Evolutionary conservation across 2,797 vertebrate genomes (phyloP).

Genomic region (Nothura maculosa): DNA sequence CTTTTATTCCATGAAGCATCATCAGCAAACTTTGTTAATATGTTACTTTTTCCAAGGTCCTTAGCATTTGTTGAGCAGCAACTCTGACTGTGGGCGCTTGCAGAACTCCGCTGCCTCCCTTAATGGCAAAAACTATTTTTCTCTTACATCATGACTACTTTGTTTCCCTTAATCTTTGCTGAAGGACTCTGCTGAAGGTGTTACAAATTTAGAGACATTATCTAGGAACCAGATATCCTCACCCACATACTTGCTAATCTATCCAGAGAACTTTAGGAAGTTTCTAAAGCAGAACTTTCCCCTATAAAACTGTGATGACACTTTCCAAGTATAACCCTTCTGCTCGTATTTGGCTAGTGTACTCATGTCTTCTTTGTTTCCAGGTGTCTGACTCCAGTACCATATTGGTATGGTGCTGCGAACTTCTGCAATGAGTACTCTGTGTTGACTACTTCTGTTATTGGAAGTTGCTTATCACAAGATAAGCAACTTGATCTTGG

Average conservation of each 20-base stretch:
- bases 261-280: not conserved
- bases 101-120: not conserved
- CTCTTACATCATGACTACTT: not conserved
- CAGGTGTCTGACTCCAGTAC: not conserved
- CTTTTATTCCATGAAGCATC: not conserved
- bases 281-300: not conserved
- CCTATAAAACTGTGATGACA: not conserved
- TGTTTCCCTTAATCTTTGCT: not conserved
- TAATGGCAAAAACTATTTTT: not conserved
- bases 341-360: not conserved
- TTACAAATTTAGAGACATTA: not conserved
- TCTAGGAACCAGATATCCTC: not conserved
- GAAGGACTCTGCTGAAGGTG: not conserved
- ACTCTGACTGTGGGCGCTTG: not conserved
- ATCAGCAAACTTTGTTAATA: not conserved
- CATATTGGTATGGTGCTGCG: too few species aligned
- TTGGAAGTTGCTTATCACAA: too few species aligned
- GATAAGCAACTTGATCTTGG: too few species aligned
- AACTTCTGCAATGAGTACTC: not conserved
- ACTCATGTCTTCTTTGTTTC: not conserved
- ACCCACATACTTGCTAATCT: not conserved
- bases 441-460: not conserved
- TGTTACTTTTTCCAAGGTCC: not conserved
- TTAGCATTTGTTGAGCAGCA: not conserved
- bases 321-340: not conserved